Evolutionary conservation across 2,888 invertebrate species (phyloP).

Genomic region (Eueremaeus valkanovi): DNA sequence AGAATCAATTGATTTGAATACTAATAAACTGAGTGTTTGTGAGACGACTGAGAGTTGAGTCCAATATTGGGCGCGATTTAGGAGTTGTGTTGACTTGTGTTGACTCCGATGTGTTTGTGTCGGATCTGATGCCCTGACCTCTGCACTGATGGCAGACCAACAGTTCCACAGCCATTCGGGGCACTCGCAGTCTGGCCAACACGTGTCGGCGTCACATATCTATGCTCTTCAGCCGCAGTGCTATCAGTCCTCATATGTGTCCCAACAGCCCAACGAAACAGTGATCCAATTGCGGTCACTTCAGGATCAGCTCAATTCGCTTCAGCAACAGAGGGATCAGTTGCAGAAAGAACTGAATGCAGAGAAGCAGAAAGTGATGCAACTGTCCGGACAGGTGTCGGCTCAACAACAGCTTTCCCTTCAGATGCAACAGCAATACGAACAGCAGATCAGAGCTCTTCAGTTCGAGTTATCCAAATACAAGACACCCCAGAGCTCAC

Average conservation of each 20-base stretch:
- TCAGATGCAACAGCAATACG: slow-evolving; percentile 39
- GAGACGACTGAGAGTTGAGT: too few relatives aligned
- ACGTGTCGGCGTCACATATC: slow-evolving; percentile 7
- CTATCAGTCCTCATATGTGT: slow-evolving; percentile 8
- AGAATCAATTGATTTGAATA: neutral
- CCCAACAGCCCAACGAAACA: neutral
- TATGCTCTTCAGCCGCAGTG: slow-evolving; percentile 16
- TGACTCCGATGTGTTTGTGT: too few relatives aligned
- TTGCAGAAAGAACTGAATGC: slow-evolving; percentile 13
- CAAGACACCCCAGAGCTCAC: neutral
- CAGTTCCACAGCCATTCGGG: neutral
- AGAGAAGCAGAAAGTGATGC: slow-evolving; percentile 13
- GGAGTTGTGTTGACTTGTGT: too few relatives aligned
- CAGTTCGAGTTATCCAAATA: slow-evolving; percentile 30
- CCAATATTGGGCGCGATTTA: too few relatives aligned
- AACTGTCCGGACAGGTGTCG: neutral
- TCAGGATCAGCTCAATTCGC: neutral
- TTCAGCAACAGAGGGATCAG: slow-evolving; percentile 10
- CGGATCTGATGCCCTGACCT: too few relatives aligned
- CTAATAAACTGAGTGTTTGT: neutral
- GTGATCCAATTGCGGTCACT: slow-evolving; percentile 10
- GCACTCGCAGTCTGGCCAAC: too few relatives aligned
- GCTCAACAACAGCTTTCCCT: slow-evolving; percentile 4
- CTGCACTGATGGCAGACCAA: slow-evolving; percentile 8
- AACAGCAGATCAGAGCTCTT: slow-evolving; percentile 26